Conservation (phyloP, 30 jellyfish, hydroid and myxozoan genomes). For the Cassiopea andromeda region DNA sequence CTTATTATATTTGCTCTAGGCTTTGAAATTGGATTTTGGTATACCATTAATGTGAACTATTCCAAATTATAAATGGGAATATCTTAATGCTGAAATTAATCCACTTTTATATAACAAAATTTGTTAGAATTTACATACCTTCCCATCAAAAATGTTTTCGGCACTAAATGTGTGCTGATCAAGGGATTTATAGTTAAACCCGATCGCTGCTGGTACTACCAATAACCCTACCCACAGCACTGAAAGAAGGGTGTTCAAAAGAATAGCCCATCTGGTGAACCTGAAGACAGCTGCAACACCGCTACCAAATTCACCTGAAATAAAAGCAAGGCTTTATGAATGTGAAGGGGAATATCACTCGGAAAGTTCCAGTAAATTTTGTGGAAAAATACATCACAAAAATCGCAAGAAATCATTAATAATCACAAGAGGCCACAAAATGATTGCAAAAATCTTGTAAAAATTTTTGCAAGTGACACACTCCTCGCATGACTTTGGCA, state of each 20-base stretch:
- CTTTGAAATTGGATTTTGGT: too few species aligned
- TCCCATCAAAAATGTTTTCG: conserved; percentile 54
- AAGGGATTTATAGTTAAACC: conserved; percentile 29
- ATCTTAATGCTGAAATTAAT: background rate
- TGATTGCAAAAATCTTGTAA: too few species aligned
- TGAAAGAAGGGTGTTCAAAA: conserved; percentile 31
- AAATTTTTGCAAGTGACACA: too few species aligned
- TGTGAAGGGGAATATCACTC: too few species aligned
- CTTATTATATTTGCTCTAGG: too few species aligned
- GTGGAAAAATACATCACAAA: too few species aligned
- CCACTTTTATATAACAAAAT: background rate
- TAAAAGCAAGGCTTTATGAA: background rate
- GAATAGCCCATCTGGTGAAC: conserved; percentile 60
- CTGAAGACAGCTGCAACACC: conserved; percentile 70
- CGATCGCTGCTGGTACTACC: conserved; percentile 55
- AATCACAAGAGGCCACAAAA: too few species aligned
- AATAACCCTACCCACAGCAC: conserved; percentile 53
- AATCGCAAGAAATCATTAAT: too few species aligned
- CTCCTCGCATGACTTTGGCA: too few species aligned
- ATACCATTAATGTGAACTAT: too few species aligned
- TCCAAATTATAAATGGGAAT: too few species aligned
- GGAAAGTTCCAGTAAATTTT: too few species aligned
- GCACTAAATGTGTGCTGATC: conserved; percentile 3
- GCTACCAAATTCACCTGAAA: conserved; percentile 50
- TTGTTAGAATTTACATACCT: conserved; percentile 13